Evolutionary conservation across 2,113 vertebrate species (phyloP), one percentile per base, ranked within the genome.

Genomic region (Cephalopterus ornatus): DNA sequence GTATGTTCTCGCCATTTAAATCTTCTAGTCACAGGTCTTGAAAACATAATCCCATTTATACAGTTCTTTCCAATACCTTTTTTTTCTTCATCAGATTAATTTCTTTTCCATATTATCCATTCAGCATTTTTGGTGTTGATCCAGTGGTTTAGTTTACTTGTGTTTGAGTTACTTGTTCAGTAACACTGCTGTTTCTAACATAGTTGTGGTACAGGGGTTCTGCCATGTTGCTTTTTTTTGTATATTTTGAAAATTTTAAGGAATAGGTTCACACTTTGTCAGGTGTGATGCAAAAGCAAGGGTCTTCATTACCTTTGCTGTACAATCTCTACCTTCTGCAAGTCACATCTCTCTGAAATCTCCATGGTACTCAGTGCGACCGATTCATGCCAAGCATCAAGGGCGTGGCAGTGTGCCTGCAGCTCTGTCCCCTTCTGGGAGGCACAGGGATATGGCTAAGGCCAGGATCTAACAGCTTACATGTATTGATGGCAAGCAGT

Each of bases 401-500:
- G 11, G 65, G 39, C 0, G 0, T 2, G 8, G 41, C 50, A 33
- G 39, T 10, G 27, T 41, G 62, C 35, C 67, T 50, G 52, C n/a
- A 82, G 44, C 11, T 61, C 58, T 47, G 4, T 52, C 6, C 16
- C 32, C 6, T 50, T 68, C 85, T 35, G 19, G 41, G 53, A 62
- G 27, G 19, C 37, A n/a, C 33, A 52, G 17, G 8, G 32, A 22
- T 33, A 30, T 3, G 14, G n/a, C 15, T 41, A 33, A 65, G 39
- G 35, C 21, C 44, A 73, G 20, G 50, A 65, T 39, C 28, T 32
- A 66, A 11, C 7, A 32, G 32, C 46, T 27, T 55, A 55, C 21
- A 24, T 0, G 0, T 33, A 56, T 27, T 1, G 0, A 58, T 8
- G 26, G 47, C 12, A 53, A 63, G 39, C 52, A 62, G 50, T 1